phyloP scores from a whole-genome alignment of 1,140 invertebrate species.

The Drosophila carrolli region DNA sequence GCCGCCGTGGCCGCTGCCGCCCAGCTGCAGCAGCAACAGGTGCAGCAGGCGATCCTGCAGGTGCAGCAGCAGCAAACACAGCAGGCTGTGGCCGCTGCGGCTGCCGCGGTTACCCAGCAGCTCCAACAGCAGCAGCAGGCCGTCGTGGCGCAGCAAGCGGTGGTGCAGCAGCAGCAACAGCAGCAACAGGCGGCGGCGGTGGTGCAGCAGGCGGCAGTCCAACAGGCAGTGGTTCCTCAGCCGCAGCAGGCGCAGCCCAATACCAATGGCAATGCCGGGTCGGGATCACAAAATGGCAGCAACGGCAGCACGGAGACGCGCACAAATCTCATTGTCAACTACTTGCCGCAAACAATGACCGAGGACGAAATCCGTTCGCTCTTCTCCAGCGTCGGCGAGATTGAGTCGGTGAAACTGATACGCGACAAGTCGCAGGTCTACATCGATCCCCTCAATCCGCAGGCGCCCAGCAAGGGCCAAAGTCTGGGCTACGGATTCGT shows the following conservation, averaged over 20 bases:
- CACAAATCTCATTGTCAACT: conserved; percentile 96
- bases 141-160: conserved; percentile 49
- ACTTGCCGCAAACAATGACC: conserved; percentile 96
- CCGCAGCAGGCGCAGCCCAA: conserved; percentile 77
- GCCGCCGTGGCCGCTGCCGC: conserved; percentile 87
- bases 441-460: conserved; percentile 83
- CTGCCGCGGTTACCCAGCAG: conserved; percentile 78
- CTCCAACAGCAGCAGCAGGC: conserved; percentile 71
- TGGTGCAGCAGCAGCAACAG: conserved; percentile 34
- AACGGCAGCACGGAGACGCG: conserved; percentile 81
- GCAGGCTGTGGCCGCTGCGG: conserved; percentile 89
- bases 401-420: conserved; percentile 96
- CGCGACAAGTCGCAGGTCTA: conserved; percentile 93
- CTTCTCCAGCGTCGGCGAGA: conserved; percentile 94
- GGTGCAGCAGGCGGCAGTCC: conserved; percentile 58
- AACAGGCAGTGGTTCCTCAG: conserved; percentile 67
- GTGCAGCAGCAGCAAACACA: conserved; percentile 84
- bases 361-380: conserved; percentile 94
- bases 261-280: conserved; percentile 65
- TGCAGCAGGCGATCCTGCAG: conserved; percentile 82
- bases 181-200: conserved; percentile 84
- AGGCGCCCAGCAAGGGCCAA: conserved; percentile 87
- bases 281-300: conserved; percentile 68
- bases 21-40: conserved; percentile 85
- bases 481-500: conserved; percentile 96